Evolutionary conservation across 1,140 invertebrate genomes (phyloP), one percentile per base, ranked within the genome.

Genomic region (Trichonephila clavata): DNA sequence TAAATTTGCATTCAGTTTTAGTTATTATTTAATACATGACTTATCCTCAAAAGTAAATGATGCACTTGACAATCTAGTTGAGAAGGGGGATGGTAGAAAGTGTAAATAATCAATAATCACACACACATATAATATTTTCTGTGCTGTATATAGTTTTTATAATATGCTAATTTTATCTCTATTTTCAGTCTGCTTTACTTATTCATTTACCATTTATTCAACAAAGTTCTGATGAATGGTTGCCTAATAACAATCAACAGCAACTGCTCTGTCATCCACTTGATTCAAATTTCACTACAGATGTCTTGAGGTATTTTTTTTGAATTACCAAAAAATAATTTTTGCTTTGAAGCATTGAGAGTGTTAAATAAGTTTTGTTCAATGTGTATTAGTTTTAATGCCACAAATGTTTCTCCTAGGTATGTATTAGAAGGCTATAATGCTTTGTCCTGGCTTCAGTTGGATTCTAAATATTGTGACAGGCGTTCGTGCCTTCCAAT

Each of bases 361-460:
- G 32, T 39, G 2, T 50, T 13, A 50, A 50, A 7, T 13, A 50
- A 13, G 7, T 50, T 50, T 50, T 50, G 7, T 2, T 50, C 7
- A 50, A 50, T 0, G 7, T 50, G 50, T 7, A 50, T 50, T 7
- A 5, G 1, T 50, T 50, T 10, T 5, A 50, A 50, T 50, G 50
- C 27, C 27, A 59, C 6, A 57, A 3, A 18, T 60, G 7, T 59
- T 27, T 86, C 43, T 95, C 95, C 77, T 95, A 98, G 99, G 96
- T 99, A 99, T 96, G 99, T 99, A 80, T 96, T 99, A 95, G 99
- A 99, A 96, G 98, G 98, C 61, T 99, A 99, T 96, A 99, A 99
- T 96, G 98, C 98, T 32, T 96, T 99, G 18, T 99, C 99, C 2
- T 99, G 99, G 99, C 97, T 99, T 94, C 98, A 98, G 57, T 96